phyloP scores from a whole-genome alignment of 2,888 invertebrate genomes.

The Rapana venosa region DNA sequence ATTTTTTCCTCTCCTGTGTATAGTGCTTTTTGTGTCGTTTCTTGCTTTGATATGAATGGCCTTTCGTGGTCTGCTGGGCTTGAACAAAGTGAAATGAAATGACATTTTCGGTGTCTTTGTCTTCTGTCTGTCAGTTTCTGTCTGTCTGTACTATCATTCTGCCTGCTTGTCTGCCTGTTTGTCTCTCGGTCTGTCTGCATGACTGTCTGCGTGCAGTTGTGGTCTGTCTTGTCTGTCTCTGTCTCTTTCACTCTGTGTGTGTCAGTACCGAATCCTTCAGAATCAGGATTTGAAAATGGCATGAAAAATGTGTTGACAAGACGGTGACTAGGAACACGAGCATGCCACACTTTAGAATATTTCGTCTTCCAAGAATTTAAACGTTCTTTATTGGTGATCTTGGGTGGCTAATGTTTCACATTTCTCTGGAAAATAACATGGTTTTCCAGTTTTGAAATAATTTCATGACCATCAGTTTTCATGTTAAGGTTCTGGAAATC shows the following conservation, averaged over 20 bases:
- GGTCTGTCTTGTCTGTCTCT: background rate
- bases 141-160: background rate
- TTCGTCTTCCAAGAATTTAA: too few relatives aligned
- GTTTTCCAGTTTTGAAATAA: too few relatives aligned
- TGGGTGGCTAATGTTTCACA: too few relatives aligned
- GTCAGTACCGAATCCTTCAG: background rate
- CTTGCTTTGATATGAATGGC: background rate
- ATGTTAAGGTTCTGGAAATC: too few relatives aligned
- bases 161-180: background rate
- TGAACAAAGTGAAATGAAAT: background rate
- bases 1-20: background rate
- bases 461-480: too few relatives aligned
- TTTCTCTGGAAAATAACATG: too few relatives aligned
- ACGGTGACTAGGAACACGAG: too few relatives aligned
- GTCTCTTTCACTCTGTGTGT: background rate
- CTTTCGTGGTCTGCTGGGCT: background rate
- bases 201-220: background rate
- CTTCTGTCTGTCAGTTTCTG: background rate
- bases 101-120: background rate
- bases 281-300: too few relatives aligned
- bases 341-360: too few relatives aligned
- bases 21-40: background rate
- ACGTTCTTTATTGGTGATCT: too few relatives aligned
- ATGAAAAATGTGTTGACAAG: too few relatives aligned
- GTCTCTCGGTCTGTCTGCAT: background rate